Conservation (phyloP, 2,113 vertebrate genomes). For the Ophthalmolycus amberensis region DNA sequence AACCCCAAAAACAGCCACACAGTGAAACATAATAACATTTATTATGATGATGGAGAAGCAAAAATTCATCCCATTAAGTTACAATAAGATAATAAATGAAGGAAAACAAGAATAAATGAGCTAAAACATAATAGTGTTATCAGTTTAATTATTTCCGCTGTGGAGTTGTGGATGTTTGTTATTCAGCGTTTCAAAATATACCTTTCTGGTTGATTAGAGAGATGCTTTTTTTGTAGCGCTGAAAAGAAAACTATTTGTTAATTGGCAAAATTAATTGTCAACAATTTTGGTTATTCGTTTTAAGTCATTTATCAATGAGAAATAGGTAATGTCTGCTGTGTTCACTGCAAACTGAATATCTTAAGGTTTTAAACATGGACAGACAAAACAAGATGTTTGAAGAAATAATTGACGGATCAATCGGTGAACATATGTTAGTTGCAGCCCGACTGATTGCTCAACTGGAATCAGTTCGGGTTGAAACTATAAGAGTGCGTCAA, state of each 20-base stretch:
- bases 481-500: not conserved
- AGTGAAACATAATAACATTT: not conserved
- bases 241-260: not conserved
- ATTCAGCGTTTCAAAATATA: not conserved
- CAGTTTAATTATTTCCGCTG: not conserved
- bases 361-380: not conserved
- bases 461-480: not conserved
- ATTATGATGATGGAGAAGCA: not conserved
- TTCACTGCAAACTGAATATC: not conserved
- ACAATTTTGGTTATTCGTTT: not conserved
- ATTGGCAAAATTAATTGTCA: not conserved
- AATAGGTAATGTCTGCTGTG: too few species aligned
- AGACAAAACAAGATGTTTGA: not conserved
- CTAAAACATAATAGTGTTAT: not conserved
- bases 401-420: not conserved
- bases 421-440: not conserved
- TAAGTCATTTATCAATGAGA: not conserved
- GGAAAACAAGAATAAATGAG: constrained; percentile 1
- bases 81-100: not conserved
- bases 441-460: not conserved
- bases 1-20: not conserved
- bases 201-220: not conserved
- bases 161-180: not conserved
- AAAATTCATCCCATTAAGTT: not conserved
- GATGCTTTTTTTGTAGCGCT: not conserved